Percentiles rank a stretch among this genome's conserved stretches.
phyloP scores from a whole-genome alignment of 2,888 invertebrate genomes.

The Cloeon dipterum region DNA sequence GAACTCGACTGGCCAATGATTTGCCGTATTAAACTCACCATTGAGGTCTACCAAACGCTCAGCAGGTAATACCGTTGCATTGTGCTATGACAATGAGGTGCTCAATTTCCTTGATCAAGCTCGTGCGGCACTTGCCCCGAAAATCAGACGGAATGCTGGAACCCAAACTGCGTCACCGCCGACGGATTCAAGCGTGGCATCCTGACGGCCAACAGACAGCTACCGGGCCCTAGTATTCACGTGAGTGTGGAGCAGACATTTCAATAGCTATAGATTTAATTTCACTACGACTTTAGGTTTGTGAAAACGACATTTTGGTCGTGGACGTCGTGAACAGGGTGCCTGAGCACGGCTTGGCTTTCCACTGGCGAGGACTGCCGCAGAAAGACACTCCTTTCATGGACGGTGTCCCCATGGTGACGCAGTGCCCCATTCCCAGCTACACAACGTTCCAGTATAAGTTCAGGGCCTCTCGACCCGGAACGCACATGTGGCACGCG shows the following conservation, averaged over 20 bases:
- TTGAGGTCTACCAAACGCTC: conserved; percentile 47
- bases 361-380: conserved; percentile 27
- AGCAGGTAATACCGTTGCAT: conserved; percentile 34
- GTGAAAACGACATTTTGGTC: conserved; percentile 18
- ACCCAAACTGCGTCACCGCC: conserved; percentile 36
- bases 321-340: conserved; percentile 23
- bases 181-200: conserved; percentile 38
- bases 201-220: conserved; percentile 38
- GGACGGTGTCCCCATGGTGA: conserved; percentile 22
- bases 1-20: conserved; percentile 57
- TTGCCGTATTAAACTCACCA: conserved; percentile 46
- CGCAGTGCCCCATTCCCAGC: conserved; percentile 20
- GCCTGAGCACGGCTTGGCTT: conserved; percentile 19
- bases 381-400: conserved; percentile 18
- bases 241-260: conserved; percentile 15
- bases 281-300: conserved; percentile 2
- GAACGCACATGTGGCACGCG: conserved; percentile 20
- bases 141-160: conserved; percentile 31
- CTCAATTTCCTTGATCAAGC: conserved; percentile 21
- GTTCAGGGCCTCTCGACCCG: conserved; percentile 17
- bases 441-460: conserved; percentile 20
- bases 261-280: too few relatives aligned
- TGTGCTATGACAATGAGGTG: too few relatives aligned
- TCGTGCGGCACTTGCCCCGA: conserved; percentile 40
- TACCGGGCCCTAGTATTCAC: conserved; percentile 43